phyloP scores from a whole-genome alignment of 2,113 vertebrate genomes.

The Melanocharis versteri region DNA sequence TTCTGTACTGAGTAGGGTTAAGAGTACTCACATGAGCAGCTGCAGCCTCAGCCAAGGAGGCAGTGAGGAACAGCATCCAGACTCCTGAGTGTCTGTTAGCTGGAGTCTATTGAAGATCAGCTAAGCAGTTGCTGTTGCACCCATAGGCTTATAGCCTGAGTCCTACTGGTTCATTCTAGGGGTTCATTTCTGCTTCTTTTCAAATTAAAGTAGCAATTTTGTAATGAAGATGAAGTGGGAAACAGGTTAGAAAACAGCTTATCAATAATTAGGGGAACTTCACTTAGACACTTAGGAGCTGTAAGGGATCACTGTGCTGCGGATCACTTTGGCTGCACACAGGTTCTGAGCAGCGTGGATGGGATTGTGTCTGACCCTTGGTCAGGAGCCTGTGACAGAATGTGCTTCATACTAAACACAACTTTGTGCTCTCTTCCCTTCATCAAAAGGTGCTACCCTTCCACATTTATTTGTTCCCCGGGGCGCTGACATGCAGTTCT shows the following conservation, averaged over 20 bases:
- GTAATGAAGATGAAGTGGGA: background rate
- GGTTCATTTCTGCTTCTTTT: background rate
- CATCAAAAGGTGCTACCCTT: background rate
- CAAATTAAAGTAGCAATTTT: background rate
- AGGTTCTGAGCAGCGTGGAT: background rate
- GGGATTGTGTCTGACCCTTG: background rate
- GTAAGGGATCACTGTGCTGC: background rate
- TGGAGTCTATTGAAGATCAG: background rate
- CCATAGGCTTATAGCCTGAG: background rate
- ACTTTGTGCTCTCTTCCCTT: background rate
- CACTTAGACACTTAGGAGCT: fast-evolving
- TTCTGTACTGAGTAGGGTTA: background rate
- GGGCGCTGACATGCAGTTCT: background rate
- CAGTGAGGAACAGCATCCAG: background rate
- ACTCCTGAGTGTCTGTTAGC: background rate
- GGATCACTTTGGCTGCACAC: background rate
- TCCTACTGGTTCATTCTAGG: background rate
- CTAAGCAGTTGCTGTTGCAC: background rate
- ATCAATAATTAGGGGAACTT: background rate
- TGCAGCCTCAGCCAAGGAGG: background rate
- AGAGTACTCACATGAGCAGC: background rate
- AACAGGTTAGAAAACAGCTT: background rate
- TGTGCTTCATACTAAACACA: background rate
- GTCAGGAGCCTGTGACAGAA: background rate
- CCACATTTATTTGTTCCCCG: fast-evolving